phyloP scores from a whole-genome alignment of 2,113 vertebrate species.

The Hypomesus transpacificus region DNA sequence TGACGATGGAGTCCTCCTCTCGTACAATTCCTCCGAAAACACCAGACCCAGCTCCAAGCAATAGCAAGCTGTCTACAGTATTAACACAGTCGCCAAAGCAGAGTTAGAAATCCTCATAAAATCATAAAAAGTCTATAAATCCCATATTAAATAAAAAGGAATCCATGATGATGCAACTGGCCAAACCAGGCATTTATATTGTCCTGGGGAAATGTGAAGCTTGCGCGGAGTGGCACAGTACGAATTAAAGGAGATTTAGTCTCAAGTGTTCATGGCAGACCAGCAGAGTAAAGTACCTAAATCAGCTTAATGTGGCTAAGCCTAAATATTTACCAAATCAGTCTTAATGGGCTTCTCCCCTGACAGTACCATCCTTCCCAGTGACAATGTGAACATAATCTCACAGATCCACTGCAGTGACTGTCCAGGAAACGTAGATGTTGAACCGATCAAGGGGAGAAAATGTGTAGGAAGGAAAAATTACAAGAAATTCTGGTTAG shows the following conservation, averaged over 20 bases:
- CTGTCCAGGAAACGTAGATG: too few relatives aligned
- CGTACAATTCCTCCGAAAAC: constrained; percentile 55
- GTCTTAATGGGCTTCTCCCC: constrained; percentile 73
- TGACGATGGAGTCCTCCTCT: constrained; percentile 50
- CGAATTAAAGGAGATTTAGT: constrained; percentile 83
- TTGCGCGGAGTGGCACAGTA: constrained; percentile 76
- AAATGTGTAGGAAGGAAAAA: too few relatives aligned
- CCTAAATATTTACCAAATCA: constrained; percentile 82
- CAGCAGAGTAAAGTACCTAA: constrained; percentile 84
- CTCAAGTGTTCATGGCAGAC: constrained; percentile 79
- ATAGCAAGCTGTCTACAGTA: constrained; percentile 22
- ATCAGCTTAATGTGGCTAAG: constrained; percentile 83
- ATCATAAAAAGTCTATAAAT: constrained; percentile 56
- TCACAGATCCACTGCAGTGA: not conserved
- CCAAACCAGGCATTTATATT: constrained; percentile 66
- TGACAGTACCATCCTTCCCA: constrained; percentile 75
- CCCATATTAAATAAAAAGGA: constrained; percentile 62
- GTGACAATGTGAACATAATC: constrained; percentile 46
- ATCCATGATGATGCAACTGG: constrained; percentile 54
- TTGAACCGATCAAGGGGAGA: too few relatives aligned
- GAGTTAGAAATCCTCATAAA: constrained; percentile 38
- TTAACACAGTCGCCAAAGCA: constrained; percentile 46
- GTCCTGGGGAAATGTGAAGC: constrained; percentile 71
- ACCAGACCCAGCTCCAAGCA: constrained; percentile 22
- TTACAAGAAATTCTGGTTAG: too few relatives aligned